Conservation (phyloP, 2,113 vertebrate genomes). For the Danionella cerebrum region DNA sequence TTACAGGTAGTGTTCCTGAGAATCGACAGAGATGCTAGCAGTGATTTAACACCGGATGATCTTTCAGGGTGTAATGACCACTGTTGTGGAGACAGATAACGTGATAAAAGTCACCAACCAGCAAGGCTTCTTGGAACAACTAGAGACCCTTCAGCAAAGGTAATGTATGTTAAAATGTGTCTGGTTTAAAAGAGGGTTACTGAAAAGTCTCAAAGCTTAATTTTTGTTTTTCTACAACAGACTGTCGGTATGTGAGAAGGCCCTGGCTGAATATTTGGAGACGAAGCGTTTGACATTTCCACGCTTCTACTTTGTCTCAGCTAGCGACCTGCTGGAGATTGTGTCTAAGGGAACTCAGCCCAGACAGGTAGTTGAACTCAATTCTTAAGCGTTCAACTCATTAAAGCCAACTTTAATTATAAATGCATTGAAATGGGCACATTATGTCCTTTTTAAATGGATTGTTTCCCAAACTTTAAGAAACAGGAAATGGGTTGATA, state of each 20-base stretch:
- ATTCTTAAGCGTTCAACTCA: too few species aligned
- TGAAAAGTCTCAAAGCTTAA: background rate
- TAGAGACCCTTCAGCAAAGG: constrained; percentile 64
- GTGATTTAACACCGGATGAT: background rate
- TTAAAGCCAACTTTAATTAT: too few species aligned
- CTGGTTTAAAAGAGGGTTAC: too few species aligned
- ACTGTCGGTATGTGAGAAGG: constrained; percentile 65
- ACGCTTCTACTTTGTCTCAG: constrained; percentile 65
- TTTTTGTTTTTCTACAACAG: constrained; percentile 30
- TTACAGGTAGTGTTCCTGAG: constrained; percentile 59
- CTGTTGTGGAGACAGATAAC: constrained; percentile 57
- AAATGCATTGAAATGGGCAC: too few species aligned
- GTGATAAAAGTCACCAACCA: constrained; percentile 66
- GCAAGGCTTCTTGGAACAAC: constrained; percentile 59
- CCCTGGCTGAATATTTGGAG: constrained; percentile 63
- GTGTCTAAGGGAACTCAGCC: constrained; percentile 66
- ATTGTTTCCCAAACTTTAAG: too few species aligned
- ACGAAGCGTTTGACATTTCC: constrained; percentile 62
- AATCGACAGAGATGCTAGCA: background rate
- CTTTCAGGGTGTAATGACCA: constrained; percentile 56
- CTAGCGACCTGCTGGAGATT: constrained; percentile 64
- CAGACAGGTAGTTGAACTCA: constrained; percentile 59
- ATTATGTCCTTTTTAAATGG: too few species aligned
- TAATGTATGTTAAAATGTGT: background rate
- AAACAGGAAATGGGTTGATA: too few species aligned